Conservation (phyloP, 2,797 vertebrate genomes). For the Ctenopoma multispine region DNA sequence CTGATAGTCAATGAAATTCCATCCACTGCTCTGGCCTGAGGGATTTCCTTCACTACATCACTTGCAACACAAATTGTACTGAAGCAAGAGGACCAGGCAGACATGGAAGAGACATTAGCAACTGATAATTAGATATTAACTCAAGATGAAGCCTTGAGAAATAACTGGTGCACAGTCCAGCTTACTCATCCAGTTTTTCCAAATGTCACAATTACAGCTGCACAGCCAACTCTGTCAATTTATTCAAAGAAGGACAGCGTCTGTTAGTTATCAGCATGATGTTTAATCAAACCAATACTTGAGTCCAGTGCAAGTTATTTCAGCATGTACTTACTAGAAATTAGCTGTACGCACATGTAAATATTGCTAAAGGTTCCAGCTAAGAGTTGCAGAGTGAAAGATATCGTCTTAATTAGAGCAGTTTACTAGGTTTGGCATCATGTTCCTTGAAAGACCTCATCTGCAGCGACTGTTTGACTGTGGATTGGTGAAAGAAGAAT, state of each 20-base stretch:
- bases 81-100: neutral
- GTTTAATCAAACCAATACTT: neutral
- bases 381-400: too few species aligned
- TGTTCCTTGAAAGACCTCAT: too few species aligned
- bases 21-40: constrained; percentile 9
- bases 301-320: neutral
- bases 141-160: neutral
- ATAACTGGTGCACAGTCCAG: neutral
- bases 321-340: too few species aligned
- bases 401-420: too few species aligned
- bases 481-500: too few species aligned
- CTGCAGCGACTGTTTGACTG: too few species aligned
- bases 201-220: neutral
- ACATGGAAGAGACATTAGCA: constrained; percentile 14
- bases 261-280: too few species aligned
- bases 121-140: constrained; percentile 2
- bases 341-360: too few species aligned
- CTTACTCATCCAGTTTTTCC: constrained; percentile 9
- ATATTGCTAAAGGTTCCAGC: too few species aligned
- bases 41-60: constrained; percentile 1
- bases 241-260: neutral
- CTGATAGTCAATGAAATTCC: constrained; percentile 19
- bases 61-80: neutral
- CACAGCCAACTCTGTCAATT: neutral
- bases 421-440: too few species aligned